Conservation (phyloP, 2,888 invertebrate genomes). For the Tuta absoluta region DNA sequence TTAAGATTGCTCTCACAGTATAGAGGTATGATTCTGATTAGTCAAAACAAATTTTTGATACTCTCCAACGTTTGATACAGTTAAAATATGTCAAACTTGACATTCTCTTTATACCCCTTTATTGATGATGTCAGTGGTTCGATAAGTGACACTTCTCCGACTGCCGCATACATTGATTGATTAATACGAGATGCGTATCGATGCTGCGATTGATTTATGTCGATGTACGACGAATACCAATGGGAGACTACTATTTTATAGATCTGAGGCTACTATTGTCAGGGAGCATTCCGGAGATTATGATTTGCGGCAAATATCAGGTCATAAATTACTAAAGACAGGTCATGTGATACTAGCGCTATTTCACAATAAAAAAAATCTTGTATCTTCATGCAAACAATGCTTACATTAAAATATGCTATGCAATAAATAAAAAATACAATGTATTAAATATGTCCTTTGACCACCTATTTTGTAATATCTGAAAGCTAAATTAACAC, state of each 20-base stretch:
- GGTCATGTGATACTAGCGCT: constrained; percentile 4
- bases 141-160: constrained; percentile 61
- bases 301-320: constrained; percentile 20
- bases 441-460: too few relatives aligned
- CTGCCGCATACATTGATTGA: constrained; percentile 52
- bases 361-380: too few relatives aligned
- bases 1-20: too few relatives aligned
- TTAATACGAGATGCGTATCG: constrained; percentile 50
- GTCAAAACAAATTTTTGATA: too few relatives aligned
- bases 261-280: constrained; percentile 26
- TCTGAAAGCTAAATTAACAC: too few relatives aligned
- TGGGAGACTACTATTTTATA: neutral
- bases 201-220: constrained; percentile 53
- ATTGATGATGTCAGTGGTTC: constrained; percentile 58
- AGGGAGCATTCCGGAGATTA: constrained; percentile 22
- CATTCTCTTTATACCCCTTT: constrained; percentile 40
- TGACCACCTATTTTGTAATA: too few relatives aligned
- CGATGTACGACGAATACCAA: constrained; percentile 27
- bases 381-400: too few relatives aligned
- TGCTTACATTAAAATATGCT: too few relatives aligned
- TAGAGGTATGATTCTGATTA: too few relatives aligned
- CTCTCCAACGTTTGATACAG: neutral
- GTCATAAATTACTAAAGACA: neutral
- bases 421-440: too few relatives aligned
- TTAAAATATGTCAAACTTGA: constrained; percentile 39